Evolutionary conservation across 2,888 invertebrate genomes (phyloP).

Genomic region (Heliconius charithonia): DNA sequence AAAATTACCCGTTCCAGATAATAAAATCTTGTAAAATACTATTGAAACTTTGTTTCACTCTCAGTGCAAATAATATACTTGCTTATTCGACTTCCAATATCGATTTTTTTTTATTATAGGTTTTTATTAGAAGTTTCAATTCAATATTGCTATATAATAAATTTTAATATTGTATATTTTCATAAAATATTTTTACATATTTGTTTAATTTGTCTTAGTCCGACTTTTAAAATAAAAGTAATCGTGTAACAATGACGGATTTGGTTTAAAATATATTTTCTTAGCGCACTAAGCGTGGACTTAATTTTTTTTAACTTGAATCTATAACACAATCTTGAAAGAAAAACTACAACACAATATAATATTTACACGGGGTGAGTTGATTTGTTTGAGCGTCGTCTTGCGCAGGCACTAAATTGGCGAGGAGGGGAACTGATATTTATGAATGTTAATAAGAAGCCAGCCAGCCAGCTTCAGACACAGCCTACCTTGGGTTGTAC

Average conservation of each 20-base stretch:
- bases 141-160: background rate
- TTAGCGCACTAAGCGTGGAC: background rate
- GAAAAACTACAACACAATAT: conserved; percentile 15
- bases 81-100: conserved; percentile 18
- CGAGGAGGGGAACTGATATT: conserved; percentile 71
- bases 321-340: conserved; percentile 3
- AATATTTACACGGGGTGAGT: conserved; percentile 51
- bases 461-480: conserved; percentile 66
- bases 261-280: background rate
- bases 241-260: background rate
- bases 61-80: conserved; percentile 47
- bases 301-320: conserved; percentile 5
- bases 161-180: background rate
- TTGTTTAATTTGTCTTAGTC: background rate
- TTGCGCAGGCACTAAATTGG: conserved; percentile 61
- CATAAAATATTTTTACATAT: background rate
- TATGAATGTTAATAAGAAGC: conserved; percentile 80
- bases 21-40: conserved; percentile 72
- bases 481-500: conserved; percentile 58
- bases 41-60: conserved; percentile 64
- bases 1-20: conserved; percentile 72
- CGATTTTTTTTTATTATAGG: conserved; percentile 14
- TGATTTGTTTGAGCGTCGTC: conserved; percentile 63
- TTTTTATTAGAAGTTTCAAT: conserved; percentile 39
- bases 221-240: background rate